Base-by-base conservation (phyloP, 2,113 vertebrate species). In the Microtus pennsylvanicus region DNA sequence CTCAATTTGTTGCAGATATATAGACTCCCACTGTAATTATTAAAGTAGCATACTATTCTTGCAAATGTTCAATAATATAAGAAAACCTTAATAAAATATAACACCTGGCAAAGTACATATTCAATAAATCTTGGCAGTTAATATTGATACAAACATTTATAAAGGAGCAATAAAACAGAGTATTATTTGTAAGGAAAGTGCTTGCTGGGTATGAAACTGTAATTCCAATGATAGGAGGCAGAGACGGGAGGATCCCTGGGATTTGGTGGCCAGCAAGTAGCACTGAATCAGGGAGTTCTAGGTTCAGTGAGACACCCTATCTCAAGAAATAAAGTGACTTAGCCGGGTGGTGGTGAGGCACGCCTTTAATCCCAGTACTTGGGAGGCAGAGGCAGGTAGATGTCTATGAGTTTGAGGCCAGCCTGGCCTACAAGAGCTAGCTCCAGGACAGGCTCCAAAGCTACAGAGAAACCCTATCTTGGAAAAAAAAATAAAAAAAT, bases 51-150 rank as follows among this genome's bases (percentile, higher is more conserved):
- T 24, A 7, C 67, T 61, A n/a, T 28, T 96, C 24, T 94, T 28
- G 26, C 17, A 89, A 83, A 8, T 87, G 26, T 89, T 26, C 61
- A 81, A 58, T 89, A 61, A 70, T 88, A 87, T 33, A 45, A 86
- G 17, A 90, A 87, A 93, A 96, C 10, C 42, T 87, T 93, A 7
- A 16, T 55, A 93, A 91, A 19, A 9, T 8, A 69, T 76, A 82
- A 87, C 58, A 82, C 4, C 6, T 74, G 35, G 65, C 9, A 80
- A 89, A 89, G 26, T n/a, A 47, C 7, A 55, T 2, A 86, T 75
- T 86, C 45, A 75, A 80, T 70, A 65, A 86, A 87, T 67, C 45
- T 93, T 7, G 76, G 75, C 38, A 86, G 26, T 26, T 19, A 26
- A 28, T 69, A 75, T 63, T 86, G 91, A 50, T 65, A 92, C 33